Evolutionary conservation across 2,888 invertebrate genomes (phyloP), one percentile per base, ranked within the genome.

Genomic region (Antheraea yamamai): DNA sequence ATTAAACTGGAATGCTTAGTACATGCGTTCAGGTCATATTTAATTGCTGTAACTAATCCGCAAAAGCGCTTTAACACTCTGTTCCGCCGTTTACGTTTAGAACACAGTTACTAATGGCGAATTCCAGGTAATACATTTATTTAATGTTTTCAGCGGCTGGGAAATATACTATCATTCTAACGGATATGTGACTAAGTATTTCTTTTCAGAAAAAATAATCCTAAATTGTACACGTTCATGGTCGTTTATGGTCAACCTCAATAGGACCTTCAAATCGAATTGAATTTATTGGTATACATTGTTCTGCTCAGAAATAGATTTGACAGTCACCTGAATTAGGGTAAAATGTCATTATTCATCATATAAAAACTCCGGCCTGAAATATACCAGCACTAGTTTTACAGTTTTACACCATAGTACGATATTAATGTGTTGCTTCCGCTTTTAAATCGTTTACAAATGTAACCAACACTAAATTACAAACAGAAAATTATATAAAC

Each of bases 41-140:
- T 72, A 75, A 75, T 75, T 70, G 70, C 70, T 70, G 12, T 35
- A 70, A 70, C 70, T 70, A 70, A 70, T 70, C 39, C n/a, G 39
- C 70, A 70, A 70, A 39, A 70, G 70, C 39, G 26, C n/a, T 70
- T 70, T 70, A 39, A 70, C 70, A 39, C n/a, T 20, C 6, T 39
- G 70, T 70, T 70, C 70, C 70, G 70, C 39, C 20, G 39, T 70
- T 68, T 73, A 73, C 30, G 58, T 55, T n/a, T 35, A 58, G n/a
- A 55, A 35, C 39, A n/a, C 73, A 73, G 73, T 73, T 73, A 73
- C 39, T 10, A 58, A 73, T 14, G 3, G 12, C 39, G n/a, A 16
- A 73, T 73, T 73, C 73, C 23, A 39, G 39, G 23, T 73, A 61
- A 51, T 16, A 52, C 26, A 39, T 20, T 51, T 68, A 66, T 74